Percentiles rank a stretch among this genome's conserved stretches.
phyloP scores from a whole-genome alignment of 2,888 invertebrate genomes.

The Teleiodes luculella region DNA sequence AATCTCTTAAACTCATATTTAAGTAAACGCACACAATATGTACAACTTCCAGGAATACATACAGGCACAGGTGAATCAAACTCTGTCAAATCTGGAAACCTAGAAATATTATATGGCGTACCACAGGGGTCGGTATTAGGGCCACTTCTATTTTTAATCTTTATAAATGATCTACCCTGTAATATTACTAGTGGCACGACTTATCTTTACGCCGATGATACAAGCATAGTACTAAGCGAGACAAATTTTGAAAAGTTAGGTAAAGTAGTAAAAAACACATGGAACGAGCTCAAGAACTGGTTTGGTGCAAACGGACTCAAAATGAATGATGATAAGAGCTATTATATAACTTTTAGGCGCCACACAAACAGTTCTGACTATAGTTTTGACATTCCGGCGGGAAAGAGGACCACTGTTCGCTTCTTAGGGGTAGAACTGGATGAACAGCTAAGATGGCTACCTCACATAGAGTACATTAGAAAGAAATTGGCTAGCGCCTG shows the following conservation, averaged over 20 bases:
- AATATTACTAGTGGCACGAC: background rate
- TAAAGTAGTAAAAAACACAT: background rate
- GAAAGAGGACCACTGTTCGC: too few relatives aligned
- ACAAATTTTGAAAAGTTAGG: background rate
- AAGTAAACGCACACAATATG: background rate
- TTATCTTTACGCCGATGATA: background rate
- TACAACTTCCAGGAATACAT: background rate
- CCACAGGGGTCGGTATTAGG: background rate
- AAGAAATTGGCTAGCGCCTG: too few relatives aligned
- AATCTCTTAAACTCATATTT: too few relatives aligned
- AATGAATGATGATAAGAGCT: too few relatives aligned
- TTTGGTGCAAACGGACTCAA: too few relatives aligned
- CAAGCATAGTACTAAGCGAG: background rate
- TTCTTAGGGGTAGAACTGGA: too few relatives aligned
- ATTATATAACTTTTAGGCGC: too few relatives aligned
- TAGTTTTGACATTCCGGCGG: too few relatives aligned
- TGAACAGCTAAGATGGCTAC: too few relatives aligned
- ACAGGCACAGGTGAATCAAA: background rate
- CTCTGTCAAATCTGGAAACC: background rate
- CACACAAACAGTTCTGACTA: too few relatives aligned
- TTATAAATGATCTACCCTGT: background rate
- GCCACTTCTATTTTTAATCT: background rate
- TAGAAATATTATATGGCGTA: background rate
- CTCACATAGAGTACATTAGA: too few relatives aligned
- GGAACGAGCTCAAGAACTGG: too few relatives aligned